Base-by-base conservation (phyloP, 2,888 invertebrate species). In the Sympetrum striolatum region DNA sequence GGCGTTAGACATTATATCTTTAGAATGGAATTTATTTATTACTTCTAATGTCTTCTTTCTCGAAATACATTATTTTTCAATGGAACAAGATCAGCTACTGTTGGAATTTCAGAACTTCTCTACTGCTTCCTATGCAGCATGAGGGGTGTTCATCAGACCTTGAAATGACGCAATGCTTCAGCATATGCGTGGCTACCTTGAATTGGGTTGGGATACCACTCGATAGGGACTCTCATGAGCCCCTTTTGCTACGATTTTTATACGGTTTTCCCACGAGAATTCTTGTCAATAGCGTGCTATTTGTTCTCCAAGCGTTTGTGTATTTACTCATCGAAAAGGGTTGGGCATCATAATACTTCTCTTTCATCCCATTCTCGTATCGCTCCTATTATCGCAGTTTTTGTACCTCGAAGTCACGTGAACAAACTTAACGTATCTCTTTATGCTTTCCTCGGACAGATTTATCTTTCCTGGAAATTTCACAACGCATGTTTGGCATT, bases 181-280 rank as follows among this genome's bases (percentile, higher is more conserved):
- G 35, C 22, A 35, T 73, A 31, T 35, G 86, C 60, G 35, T 86
- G 86, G 60, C 25, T 22, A 22, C 22, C 31, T 6, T 31, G 14
- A 31, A 73, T 73, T 31, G 31, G 31, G 12, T 73, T 4, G 0
- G 3, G 73, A 31, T 73, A 31, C 25, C 73, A 14, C 25, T 73
- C 31, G 12, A 25, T 10, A 8, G 14, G 15, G 12, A 31, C 31
- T 73, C 25, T 25, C 25, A 15, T 22, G 18, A 25, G 25, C 82
- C 60, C 60, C 35, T 60, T 37, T 35, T 18, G 53, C 37, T 35
- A 31, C 35, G 14, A 86, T 60, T 86, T 60, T 60, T 86, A 53
- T 64, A 60, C 37, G 64, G 86, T 37, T 86, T 86, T 86, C 86
- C 37, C 86, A 86, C 86, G 86, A 35, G n/a, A 39, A 64, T n/a